Conservation (phyloP, 2,113 vertebrate species). For the Castor canadensis region DNA sequence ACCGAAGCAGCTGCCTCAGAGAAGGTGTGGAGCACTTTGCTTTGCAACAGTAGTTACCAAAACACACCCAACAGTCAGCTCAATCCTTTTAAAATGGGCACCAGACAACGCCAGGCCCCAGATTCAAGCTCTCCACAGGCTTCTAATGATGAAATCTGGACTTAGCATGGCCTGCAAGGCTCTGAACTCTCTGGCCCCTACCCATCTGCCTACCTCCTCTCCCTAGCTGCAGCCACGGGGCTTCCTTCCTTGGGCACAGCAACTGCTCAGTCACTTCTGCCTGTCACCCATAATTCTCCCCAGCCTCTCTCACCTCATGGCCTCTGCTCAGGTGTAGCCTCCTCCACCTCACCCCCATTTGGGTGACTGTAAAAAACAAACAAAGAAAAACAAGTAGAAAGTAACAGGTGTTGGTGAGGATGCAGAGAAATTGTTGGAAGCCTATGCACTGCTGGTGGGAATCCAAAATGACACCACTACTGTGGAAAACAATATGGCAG, state of each 20-base stretch:
- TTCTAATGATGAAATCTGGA: background rate
- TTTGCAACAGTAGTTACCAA: background rate
- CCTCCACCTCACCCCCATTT: background rate
- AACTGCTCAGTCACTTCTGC: background rate
- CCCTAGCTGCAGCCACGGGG: too few relatives aligned
- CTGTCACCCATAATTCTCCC: too few relatives aligned
- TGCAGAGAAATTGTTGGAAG: too few relatives aligned
- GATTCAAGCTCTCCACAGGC: background rate
- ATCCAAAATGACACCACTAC: fast-evolving
- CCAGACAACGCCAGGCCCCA: background rate
- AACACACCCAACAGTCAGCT: background rate
- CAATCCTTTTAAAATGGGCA: background rate
- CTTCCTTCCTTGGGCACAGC: background rate
- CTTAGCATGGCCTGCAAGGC: background rate
- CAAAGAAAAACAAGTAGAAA: background rate
- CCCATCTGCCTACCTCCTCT: background rate
- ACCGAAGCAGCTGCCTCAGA: background rate
- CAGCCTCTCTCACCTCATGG: too few relatives aligned
- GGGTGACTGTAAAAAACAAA: background rate
- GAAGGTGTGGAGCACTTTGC: background rate
- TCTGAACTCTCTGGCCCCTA: background rate
- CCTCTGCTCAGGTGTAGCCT: background rate
- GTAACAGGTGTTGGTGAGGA: too few relatives aligned
- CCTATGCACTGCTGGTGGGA: too few relatives aligned
- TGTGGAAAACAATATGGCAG: too few relatives aligned